Conservation (phyloP, 23 tunicate genomes). For the Trididemnum nubilum region DNA sequence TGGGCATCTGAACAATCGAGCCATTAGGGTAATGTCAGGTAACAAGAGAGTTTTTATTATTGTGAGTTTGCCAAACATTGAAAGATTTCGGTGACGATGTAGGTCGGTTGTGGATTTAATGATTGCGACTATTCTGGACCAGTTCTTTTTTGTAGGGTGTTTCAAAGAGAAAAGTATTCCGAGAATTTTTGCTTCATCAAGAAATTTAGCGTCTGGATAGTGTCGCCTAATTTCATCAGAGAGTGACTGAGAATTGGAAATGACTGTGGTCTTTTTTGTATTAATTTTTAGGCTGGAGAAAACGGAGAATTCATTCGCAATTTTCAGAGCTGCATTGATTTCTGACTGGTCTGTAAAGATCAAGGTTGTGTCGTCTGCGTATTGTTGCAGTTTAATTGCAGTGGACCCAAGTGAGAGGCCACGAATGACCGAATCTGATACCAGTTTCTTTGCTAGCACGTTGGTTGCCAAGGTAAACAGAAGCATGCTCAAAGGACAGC, state of each 20-base stretch:
- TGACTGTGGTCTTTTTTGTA: background rate
- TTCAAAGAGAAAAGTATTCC: background rate
- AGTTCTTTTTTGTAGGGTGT: background rate
- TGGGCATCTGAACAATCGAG: background rate
- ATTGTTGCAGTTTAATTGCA: background rate
- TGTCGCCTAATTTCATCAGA: background rate
- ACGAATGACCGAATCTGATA: background rate
- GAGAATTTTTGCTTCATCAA: background rate
- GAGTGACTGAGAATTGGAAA: background rate
- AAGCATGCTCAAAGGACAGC: background rate
- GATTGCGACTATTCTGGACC: background rate
- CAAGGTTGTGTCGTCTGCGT: slow-evolving; percentile 15
- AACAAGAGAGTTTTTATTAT: background rate
- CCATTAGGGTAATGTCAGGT: background rate
- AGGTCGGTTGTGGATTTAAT: background rate
- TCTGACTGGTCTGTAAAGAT: background rate
- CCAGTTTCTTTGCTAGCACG: background rate
- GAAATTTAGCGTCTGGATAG: background rate
- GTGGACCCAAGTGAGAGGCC: background rate
- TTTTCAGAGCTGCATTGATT: background rate
- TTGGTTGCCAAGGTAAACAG: no score
- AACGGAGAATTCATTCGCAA: background rate
- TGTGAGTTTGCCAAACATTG: background rate
- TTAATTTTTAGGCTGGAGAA: background rate
- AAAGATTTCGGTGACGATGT: background rate